Conservation (phyloP, 2,113 vertebrate species). For the Apaloderma vittatum region DNA sequence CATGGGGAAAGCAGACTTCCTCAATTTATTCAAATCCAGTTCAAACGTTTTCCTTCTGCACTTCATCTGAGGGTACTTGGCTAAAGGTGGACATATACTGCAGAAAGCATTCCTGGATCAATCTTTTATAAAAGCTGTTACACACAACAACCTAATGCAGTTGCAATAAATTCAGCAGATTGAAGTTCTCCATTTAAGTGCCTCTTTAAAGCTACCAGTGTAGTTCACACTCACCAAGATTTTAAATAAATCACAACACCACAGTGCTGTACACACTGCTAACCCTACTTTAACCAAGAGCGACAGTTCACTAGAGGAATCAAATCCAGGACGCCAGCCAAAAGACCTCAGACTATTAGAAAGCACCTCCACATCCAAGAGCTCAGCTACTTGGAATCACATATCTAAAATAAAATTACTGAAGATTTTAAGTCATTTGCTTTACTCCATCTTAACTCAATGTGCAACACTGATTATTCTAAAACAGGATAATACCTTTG, state of each 20-base stretch:
- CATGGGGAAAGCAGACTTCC: not conserved
- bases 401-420: not conserved
- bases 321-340: not conserved
- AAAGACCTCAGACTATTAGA: not conserved
- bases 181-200: not conserved
- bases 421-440: not conserved
- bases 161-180: not conserved
- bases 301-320: not conserved
- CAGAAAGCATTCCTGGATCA: not conserved
- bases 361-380: not conserved
- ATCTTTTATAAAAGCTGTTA: not conserved
- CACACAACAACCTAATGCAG: not conserved
- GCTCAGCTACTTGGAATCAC: not conserved
- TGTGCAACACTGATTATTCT: not conserved
- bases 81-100: not conserved
- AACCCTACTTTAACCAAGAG: not conserved
- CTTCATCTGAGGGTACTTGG: not conserved
- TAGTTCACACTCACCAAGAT: not conserved
- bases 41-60: not conserved
- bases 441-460: not conserved
- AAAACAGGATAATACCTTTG: not conserved
- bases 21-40: conserved; percentile 3
- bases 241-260: not conserved
- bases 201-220: not conserved
- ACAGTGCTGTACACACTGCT: not conserved